Evolutionary conservation across 2,113 vertebrate genomes (phyloP).

Genomic region (Dicerorhinus sumatrensis): DNA sequence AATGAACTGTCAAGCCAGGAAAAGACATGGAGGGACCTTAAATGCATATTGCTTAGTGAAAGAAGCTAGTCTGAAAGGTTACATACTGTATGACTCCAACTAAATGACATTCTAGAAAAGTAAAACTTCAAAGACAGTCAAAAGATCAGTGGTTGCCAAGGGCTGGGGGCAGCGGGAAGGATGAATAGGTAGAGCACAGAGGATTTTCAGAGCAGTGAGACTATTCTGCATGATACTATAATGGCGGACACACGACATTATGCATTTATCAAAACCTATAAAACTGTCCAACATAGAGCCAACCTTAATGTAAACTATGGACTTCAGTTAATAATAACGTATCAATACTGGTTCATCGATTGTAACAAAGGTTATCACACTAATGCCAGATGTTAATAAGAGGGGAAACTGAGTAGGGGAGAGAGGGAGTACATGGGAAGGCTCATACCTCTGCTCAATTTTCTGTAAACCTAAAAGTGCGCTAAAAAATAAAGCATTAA

Average conservation of each 20-base stretch:
- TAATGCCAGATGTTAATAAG: constrained; percentile 26
- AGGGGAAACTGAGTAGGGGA: neutral
- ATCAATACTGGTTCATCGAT: neutral
- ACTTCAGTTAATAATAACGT: neutral
- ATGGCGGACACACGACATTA: neutral
- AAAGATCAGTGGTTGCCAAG: neutral
- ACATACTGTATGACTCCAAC: neutral
- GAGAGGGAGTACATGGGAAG: neutral
- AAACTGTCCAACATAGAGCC: neutral
- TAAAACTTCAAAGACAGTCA: constrained; percentile 35
- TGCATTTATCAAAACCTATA: constrained; percentile 2
- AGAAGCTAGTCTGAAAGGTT: constrained; percentile 4
- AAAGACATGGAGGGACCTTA: neutral
- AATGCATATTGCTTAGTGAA: neutral
- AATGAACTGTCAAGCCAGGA: neutral
- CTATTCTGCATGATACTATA: neutral
- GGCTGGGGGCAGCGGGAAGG: neutral
- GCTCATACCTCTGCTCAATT: neutral
- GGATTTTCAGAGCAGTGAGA: neutral
- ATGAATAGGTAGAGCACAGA: neutral
- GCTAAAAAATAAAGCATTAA: neutral
- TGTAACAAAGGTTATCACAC: neutral
- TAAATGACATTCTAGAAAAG: constrained; percentile 8
- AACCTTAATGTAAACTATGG: neutral
- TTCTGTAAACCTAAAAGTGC: constrained; percentile 30